These are phyloP conservation scores for Saimiri boliviensis DNA, from an alignment of 2,113 vertebrate genomes.

Conservation along the genomic window DNA sequence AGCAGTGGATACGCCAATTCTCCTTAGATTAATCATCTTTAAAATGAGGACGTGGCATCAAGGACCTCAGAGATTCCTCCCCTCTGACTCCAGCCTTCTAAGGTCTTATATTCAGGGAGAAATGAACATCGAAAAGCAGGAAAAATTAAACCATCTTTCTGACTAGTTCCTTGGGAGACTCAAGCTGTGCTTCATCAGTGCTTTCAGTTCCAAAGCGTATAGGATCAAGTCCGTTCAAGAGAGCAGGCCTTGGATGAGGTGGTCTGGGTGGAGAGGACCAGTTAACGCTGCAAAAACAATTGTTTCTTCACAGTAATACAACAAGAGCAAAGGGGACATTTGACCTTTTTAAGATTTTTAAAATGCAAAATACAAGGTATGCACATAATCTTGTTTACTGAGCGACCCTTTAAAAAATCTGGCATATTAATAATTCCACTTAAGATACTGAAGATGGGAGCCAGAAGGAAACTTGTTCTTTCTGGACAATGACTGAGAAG, in stretches of 20 bases:
- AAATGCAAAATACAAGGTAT: constrained; percentile 69
- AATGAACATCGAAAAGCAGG: not conserved
- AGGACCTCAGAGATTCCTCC: not conserved
- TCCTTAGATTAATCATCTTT: constrained; percentile 31
- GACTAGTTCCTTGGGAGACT: not conserved
- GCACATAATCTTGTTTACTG: constrained; percentile 75
- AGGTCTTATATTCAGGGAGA: constrained; percentile 4
- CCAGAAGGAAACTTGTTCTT: constrained; percentile 83
- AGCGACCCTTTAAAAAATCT: constrained; percentile 77
- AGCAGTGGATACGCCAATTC: not conserved
- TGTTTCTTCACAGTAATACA: constrained; percentile 52
- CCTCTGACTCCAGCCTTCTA: not conserved
- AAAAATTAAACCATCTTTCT: not conserved
- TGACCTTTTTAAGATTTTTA: constrained; percentile 50
- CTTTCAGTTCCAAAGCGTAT: constrained; percentile 21
- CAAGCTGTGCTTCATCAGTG: not conserved
- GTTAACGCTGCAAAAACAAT: constrained; percentile 48
- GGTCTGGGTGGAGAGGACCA: constrained; percentile 23
- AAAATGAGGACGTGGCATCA: not conserved
- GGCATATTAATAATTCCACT: constrained; percentile 75
- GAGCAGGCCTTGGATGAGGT: not conserved
- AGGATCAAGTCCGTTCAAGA: constrained; percentile 35
- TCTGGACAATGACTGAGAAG: constrained; percentile 81
- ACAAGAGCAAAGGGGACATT: constrained; percentile 52
- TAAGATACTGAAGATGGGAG: constrained; percentile 76